A percentile compares a stretch with the other conserved stretches of the same genome.
Evolutionary conservation across 2,888 invertebrate species (phyloP).

Genomic region (Mylabris sibirica): DNA sequence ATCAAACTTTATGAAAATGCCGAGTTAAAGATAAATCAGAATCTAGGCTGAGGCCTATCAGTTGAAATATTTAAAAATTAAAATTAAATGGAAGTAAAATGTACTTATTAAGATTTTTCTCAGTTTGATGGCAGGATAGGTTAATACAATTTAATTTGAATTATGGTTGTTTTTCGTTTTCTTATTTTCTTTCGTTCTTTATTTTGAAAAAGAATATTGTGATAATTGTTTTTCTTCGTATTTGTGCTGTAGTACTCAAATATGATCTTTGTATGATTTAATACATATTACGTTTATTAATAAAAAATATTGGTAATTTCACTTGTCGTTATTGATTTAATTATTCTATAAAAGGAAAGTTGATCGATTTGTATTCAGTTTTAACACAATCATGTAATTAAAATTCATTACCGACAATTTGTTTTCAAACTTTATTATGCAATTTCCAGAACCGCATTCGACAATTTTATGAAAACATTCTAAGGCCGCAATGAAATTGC

Average conservation of each 20-base stretch:
- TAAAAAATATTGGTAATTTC: conserved; percentile 24
- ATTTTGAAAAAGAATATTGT: conserved; percentile 25
- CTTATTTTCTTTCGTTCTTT: no score
- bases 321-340: background rate
- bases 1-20: background rate
- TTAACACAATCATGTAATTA: background rate
- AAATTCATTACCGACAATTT: background rate
- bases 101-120: conserved; percentile 13
- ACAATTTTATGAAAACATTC: no score
- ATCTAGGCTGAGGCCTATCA: background rate
- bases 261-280: conserved; percentile 24
- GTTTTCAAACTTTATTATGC: background rate
- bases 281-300: conserved; percentile 28
- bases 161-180: no score
- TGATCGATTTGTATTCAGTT: background rate
- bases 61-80: background rate
- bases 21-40: background rate
- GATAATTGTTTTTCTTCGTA: conserved; percentile 28
- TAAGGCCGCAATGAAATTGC: no score
- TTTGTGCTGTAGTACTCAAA: conserved; percentile 25
- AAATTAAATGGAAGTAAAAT: background rate
- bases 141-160: background rate
- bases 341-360: background rate
- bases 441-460: background rate
- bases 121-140: background rate